Evolutionary conservation across 35 echinoderm and acorn worm species (phyloP).

Genomic region (Apostichopus japonicus): DNA sequence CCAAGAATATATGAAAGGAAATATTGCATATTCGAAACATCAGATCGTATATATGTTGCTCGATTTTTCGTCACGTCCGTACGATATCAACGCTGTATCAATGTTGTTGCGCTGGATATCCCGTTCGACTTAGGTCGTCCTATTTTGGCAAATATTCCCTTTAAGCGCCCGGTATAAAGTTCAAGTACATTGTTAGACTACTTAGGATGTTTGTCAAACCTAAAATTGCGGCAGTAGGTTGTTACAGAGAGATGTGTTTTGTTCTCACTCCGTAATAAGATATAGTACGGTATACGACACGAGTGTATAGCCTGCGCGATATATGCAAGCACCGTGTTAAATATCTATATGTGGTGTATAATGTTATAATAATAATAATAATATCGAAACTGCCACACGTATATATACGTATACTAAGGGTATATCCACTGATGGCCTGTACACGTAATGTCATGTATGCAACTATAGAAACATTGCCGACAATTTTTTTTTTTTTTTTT

Average conservation of each 20-base stretch:
- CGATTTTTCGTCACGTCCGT: too few species aligned
- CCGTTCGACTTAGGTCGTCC: too few species aligned
- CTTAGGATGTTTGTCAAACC: neutral
- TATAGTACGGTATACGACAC: neutral
- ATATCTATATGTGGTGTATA: neutral
- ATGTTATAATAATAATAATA: neutral
- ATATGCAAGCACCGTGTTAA: too few species aligned
- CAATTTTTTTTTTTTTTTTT: too few species aligned
- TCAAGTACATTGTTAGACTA: slow-evolving; percentile 4
- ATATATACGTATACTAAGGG: neutral
- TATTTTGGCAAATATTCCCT: neutral
- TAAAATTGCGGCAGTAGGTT: neutral
- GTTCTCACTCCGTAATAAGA: neutral
- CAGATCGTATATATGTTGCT: too few species aligned
- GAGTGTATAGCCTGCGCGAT: too few species aligned
- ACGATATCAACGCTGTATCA: too few species aligned
- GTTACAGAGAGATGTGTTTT: neutral
- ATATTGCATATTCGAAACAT: too few species aligned
- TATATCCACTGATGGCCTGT: neutral
- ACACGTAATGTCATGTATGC: neutral
- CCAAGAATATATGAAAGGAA: too few species aligned
- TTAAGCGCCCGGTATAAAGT: neutral
- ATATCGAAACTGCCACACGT: neutral
- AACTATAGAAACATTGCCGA: too few species aligned
- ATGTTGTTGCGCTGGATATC: too few species aligned